Evolutionary conservation across 2,113 vertebrate genomes (phyloP).

Genomic region (Conger conger): DNA sequence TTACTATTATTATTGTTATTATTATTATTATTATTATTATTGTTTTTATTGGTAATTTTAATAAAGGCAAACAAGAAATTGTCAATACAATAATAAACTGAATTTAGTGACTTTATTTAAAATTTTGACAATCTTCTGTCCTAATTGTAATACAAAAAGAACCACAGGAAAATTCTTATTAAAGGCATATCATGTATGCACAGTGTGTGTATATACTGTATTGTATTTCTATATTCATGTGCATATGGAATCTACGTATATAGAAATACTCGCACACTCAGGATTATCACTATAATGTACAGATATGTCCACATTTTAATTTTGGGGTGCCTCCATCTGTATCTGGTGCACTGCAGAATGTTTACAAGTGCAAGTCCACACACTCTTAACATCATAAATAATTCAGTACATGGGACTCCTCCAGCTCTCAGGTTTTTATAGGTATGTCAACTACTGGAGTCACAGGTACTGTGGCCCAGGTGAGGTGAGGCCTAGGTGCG

Average conservation of each 20-base stretch:
- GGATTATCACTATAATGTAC: conserved; percentile 16
- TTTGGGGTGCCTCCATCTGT: not conserved
- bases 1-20: too few species aligned
- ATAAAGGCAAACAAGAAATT: too few species aligned
- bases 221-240: too few species aligned
- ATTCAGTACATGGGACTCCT: too few species aligned
- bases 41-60: too few species aligned
- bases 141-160: not conserved
- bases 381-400: not conserved
- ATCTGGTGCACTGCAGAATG: not conserved
- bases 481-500: not conserved
- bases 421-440: too few species aligned
- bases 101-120: not conserved
- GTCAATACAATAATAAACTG: not conserved
- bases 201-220: not conserved
- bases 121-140: not conserved
- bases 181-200: conserved; percentile 14
- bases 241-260: conserved; percentile 3
- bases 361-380: not conserved
- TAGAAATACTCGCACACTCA: conserved; percentile 17
- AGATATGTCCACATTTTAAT: conserved; percentile 14
- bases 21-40: too few species aligned
- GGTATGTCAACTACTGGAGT: not conserved
- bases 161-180: not conserved
- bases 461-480: not conserved